phyloP scores from a whole-genome alignment of 2,113 vertebrate species.

The Uria lomvia region DNA sequence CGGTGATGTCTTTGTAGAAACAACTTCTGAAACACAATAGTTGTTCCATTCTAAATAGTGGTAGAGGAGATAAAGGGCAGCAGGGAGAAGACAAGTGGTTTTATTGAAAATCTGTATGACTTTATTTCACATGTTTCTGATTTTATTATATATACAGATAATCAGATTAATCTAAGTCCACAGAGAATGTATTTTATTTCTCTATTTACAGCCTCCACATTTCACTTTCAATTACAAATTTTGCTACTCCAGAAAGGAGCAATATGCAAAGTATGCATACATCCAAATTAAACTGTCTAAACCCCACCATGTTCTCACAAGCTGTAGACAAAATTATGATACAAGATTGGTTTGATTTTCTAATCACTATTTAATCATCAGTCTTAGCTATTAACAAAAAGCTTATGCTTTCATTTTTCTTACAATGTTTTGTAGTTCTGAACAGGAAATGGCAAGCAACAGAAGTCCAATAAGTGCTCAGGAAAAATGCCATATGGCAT shows the following conservation, averaged over 20 bases:
- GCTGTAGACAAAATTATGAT: neutral
- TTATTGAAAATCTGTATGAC: neutral
- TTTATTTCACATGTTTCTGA: neutral
- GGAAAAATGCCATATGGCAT: neutral
- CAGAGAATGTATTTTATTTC: neutral
- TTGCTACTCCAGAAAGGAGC: neutral
- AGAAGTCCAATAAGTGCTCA: constrained; percentile 11
- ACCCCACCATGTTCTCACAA: neutral
- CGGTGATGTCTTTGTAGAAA: neutral
- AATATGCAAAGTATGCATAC: neutral
- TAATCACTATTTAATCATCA: neutral
- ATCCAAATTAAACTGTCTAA: neutral
- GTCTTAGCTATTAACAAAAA: neutral
- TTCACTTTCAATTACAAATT: neutral
- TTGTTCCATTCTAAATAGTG: neutral
- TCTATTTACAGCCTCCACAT: neutral
- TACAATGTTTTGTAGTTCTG: neutral
- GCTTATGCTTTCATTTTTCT: neutral
- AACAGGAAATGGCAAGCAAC: constrained; percentile 23
- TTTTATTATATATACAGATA: neutral
- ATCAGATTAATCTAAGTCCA: neutral
- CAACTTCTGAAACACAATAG: neutral
- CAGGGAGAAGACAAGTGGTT: neutral
- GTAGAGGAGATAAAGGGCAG: neutral
- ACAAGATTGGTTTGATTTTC: neutral